Evolutionary conservation across 1,140 invertebrate genomes (phyloP), one percentile per base, ranked within the genome.

Genomic region (Rhynchophorus ferrugineus): DNA sequence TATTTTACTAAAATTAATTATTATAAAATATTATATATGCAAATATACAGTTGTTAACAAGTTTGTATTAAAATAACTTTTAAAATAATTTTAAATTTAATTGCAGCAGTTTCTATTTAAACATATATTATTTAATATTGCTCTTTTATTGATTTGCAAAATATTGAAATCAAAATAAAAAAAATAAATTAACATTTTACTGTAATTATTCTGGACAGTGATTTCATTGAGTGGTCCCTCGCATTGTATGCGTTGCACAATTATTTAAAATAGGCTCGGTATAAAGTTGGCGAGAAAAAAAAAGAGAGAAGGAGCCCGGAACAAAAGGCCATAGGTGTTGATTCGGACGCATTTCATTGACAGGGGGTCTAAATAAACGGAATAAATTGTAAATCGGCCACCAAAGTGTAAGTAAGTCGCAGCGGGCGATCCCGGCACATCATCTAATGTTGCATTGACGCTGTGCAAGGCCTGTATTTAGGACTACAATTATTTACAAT

Each of bases 401-500:
- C 38, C 49, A 35, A 54, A 52, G 52, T 58, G 59, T 60, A 47
- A 57, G 48, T 60, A 60, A 60, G 44, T 39, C 59, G 47, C 59
- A 21, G 46, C 45, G 59, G 59, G 58, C 38, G 52, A 52, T 56
- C 53, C 8, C 44, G 24, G 38, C 46, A 60, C 56, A 29, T 60
- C 42, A 33, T 21, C 38, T 58, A 56, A 60, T 56, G 56, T 58
- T 48, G 49, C 42, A 49, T 57, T 55, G 51, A 51, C 46, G 34
- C 35, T 18, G 34, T 38, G 21, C 24, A n/a, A 24, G 44, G 59
- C 29, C 50, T 56, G 42, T 58, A 54, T 61, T 61, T 56, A 58
- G 56, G 48, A 51, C 49, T 56, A 60, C 59, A 56, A 53, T 60
- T 58, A 60, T 60, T 60, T 60, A 58, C 56, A 56, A 58, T 58